Evolutionary conservation across 1,140 invertebrate species (phyloP), one percentile per base, ranked within the genome.

Genomic region (Steinernema khuongi): DNA sequence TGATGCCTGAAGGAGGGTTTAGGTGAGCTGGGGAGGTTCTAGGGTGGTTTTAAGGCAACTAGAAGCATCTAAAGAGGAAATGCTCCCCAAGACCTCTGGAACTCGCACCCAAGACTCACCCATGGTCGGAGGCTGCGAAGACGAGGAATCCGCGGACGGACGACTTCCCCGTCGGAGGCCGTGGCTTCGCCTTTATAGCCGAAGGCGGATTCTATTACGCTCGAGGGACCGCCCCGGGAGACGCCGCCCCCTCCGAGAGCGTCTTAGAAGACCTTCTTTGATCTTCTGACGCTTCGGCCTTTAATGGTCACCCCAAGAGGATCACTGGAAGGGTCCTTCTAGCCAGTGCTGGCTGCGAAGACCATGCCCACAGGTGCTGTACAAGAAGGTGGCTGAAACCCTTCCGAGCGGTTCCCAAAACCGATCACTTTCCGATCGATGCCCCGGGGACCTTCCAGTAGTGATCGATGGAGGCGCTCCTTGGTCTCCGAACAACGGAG

Each of bases 151-250:
- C 50, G 50, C 14, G 14, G 26, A 26, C 50, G 26, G 50, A n/a
- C 50, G 50, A 60, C 50, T 60, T 7, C 50, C 26, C 22, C 50
- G 50, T n/a, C 7, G 36, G 36, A 11, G n/a, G n/a, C 36, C n/a
- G 36, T 41, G 36, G 36, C 19, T 60, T 60, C 50, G 50, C 26
- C 14, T 60, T 60, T 60, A 60, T 60, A 60, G 50, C 19, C 50
- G 19, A 60, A 60, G 22, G 50, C 7, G 50, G 26, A 60, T 60
- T 60, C 50, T 60, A 22, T 60, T 60, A 60, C 50, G 50, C 14
- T 60, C 11, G 11, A 22, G 14, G 50, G 26, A 14, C 50, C 50
- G 50, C 50, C 50, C 26, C 50, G 19, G 26, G 50, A 60, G 7
- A 22, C 50, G 4, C 50, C 50, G 50, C 50, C 50, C 26, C 26